Evolutionary conservation across 1,140 invertebrate genomes (phyloP), one percentile per base, ranked within the genome.

Genomic region (Homalodisca vitripennis): DNA sequence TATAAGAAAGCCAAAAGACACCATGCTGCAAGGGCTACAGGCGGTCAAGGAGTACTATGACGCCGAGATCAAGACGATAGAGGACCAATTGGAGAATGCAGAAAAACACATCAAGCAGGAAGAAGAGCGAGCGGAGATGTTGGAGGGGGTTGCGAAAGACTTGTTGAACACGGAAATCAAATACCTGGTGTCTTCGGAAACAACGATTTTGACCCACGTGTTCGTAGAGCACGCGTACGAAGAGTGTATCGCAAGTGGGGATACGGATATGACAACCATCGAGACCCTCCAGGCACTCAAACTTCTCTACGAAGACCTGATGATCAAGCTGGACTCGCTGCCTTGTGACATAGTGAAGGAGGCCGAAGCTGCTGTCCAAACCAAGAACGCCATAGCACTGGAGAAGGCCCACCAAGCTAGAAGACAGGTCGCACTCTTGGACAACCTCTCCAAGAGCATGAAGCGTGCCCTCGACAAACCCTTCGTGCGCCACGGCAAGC

Each of bases 151-250:
- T 27, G 63, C 63, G 2, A 66, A 66, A 47, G 32, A 66, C 6
- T 17, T 66, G 63, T 27, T 66, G 6, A 66, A 66, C 63, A 66
- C 10, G 14, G 63, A 66, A 47, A 47, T 66, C 32, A 66, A 66
- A 46, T n/a, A 66, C 10, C 31, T 66, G 34, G 63, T 66, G 6
- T 66, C 63, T 2, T 66, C 63, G 17, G 63, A 66, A 29, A 22
- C 63, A 1, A 29, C 22, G 1, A 66, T 66, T 22, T 47, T 66
- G 34, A 27, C 63, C 10, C 32, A 46, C 63, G 63, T 66, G 13
- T 66, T 30, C 63, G 63, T 66, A 17, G 63, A 66, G n/a, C 63
- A 66, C 41, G 63, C 63, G 6, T 66, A 66, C 34, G 63, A 66
- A 66, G 41, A 66, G 17, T 66, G 63, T 17, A 29, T 66, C 10